Conservation (phyloP, 92 coral and sea anemone species). For the Porites rus region DNA sequence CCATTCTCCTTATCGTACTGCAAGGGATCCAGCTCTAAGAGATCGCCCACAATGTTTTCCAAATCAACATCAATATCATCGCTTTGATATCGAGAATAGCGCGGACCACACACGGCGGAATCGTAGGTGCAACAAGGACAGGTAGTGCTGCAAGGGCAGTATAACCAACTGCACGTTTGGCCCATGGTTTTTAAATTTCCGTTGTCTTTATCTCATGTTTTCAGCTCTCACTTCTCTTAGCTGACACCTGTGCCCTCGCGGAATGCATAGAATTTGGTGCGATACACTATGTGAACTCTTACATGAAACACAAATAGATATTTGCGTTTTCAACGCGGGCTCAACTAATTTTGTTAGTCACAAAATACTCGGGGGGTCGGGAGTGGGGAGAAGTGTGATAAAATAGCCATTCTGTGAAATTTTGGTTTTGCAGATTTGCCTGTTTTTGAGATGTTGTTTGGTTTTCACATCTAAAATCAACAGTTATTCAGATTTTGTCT, state of each 20-base stretch:
- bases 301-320: too few species aligned
- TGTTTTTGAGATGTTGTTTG: too few species aligned
- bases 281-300: too few species aligned
- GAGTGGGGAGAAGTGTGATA: too few species aligned
- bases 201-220: conserved; percentile 9
- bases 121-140: conserved; percentile 71
- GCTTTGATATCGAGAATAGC: conserved; percentile 91
- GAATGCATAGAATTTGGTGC: too few species aligned
- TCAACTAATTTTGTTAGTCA: too few species aligned
- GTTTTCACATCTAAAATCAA: too few species aligned
- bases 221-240: not conserved
- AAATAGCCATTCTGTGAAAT: too few species aligned
- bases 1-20: conserved; percentile 84
- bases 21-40: conserved; percentile 91
- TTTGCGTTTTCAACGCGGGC: too few species aligned
- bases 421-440: too few species aligned
- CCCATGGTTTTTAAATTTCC: conserved; percentile 61
- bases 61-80: conserved; percentile 88
- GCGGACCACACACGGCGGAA: conserved; percentile 72
- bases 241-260: not conserved
- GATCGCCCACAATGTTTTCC: conserved; percentile 86
- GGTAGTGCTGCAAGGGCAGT: conserved; percentile 76
- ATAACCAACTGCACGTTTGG: conserved; percentile 73
- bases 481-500: too few species aligned
- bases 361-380: too few species aligned